Conservation (phyloP, 2,113 vertebrate genomes). For the Mungos mungo region DNA sequence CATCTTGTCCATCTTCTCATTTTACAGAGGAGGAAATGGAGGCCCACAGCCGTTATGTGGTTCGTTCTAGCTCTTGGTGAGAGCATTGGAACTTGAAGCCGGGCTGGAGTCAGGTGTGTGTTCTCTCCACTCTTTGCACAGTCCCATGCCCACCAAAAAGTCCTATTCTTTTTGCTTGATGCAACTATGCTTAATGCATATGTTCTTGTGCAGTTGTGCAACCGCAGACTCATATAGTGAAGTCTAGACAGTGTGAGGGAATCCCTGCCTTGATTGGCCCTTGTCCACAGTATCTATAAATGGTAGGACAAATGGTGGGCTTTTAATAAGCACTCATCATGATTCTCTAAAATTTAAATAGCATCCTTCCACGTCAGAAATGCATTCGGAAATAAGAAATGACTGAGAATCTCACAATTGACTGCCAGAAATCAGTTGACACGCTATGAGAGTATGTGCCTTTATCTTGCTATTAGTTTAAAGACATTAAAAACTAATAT, state of each 20-base stretch:
- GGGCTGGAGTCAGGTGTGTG: background rate
- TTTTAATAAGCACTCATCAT: background rate
- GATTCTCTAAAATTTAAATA: background rate
- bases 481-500: slow-evolving; percentile 12
- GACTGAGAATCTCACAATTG: background rate
- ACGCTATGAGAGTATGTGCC: background rate
- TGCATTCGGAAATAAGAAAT: background rate
- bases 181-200: background rate
- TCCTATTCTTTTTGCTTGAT: background rate
- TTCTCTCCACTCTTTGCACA: background rate
- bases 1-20: background rate
- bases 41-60: background rate
- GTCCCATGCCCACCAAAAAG: background rate
- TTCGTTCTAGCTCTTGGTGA: background rate
- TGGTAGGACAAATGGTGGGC: background rate
- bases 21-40: background rate
- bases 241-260: background rate
- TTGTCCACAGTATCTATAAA: background rate
- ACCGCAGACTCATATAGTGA: background rate
- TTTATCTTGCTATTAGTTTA: background rate
- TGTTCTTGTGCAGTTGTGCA: background rate
- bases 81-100: background rate
- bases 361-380: background rate
- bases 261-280: background rate
- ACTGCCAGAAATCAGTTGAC: background rate